phyloP scores from a whole-genome alignment of 1,140 invertebrate species.

The Dolichoris vasculosae region DNA sequence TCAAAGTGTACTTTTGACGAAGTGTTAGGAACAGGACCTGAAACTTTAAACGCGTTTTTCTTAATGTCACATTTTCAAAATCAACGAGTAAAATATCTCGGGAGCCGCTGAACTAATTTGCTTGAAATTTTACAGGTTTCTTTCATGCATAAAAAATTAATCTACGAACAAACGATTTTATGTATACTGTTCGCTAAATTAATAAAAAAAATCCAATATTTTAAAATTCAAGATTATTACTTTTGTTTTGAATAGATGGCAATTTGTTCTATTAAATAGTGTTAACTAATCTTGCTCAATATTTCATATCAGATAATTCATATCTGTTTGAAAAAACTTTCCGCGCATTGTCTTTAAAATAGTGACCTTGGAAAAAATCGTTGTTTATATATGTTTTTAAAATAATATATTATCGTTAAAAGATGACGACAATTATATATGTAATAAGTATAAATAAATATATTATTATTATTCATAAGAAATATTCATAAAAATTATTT shows the following conservation, averaged over 20 bases:
- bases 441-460: background rate
- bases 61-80: background rate
- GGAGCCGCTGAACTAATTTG: background rate
- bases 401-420: background rate
- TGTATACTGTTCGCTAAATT: background rate
- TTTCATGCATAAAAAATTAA: background rate
- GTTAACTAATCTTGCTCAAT: too few species aligned
- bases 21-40: background rate
- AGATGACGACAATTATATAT: background rate
- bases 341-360: too few species aligned
- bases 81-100: background rate
- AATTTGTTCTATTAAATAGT: background rate
- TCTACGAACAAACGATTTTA: background rate
- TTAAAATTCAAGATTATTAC: background rate
- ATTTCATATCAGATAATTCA: background rate
- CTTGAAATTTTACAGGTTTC: background rate
- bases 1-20: background rate
- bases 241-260: background rate
- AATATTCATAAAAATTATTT: background rate
- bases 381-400: too few species aligned
- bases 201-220: background rate
- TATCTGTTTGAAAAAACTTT: background rate
- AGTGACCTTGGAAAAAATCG: too few species aligned
- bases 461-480: background rate
- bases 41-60: background rate